Conservation (phyloP, 2,888 invertebrate species). For the Diaprepes abbreviatus region DNA sequence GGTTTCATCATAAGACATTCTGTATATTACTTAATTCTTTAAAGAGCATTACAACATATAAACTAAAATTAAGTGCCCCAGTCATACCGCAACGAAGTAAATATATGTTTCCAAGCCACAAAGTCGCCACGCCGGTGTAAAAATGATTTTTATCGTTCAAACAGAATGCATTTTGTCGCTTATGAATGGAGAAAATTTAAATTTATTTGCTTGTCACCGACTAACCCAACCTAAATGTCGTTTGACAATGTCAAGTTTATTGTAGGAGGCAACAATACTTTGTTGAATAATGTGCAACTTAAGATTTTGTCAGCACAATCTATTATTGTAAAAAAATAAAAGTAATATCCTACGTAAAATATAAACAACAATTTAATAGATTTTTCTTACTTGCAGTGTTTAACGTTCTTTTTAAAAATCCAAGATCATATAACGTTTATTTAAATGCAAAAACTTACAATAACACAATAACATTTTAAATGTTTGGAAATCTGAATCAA, state of each 20-base stretch:
- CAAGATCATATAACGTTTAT: too few relatives aligned
- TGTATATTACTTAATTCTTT: not conserved
- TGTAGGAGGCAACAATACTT: not conserved
- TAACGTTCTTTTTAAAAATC: too few relatives aligned
- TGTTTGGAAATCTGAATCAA: too few relatives aligned
- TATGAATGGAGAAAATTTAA: conserved; percentile 24
- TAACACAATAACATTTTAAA: too few relatives aligned
- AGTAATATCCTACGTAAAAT: too few relatives aligned
- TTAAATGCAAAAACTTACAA: too few relatives aligned
- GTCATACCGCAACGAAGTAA: conserved; percentile 13
- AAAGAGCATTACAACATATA: not conserved
- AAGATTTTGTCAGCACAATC: not conserved
- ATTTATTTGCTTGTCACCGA: conserved; percentile 15
- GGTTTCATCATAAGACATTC: not conserved
- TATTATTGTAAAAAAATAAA: not conserved
- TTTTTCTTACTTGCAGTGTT: too few relatives aligned
- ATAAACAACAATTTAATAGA: too few relatives aligned
- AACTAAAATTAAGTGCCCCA: not conserved
- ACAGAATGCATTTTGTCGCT: conserved; percentile 12
- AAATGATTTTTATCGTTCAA: conserved; percentile 23
- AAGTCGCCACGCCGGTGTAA: conserved; percentile 18
- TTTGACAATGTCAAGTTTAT: conserved; percentile 28
- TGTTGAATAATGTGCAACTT: not conserved
- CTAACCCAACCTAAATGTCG: conserved; percentile 19
- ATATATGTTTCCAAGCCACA: conserved; percentile 19